These are phyloP conservation scores for Erythrolamprus reginae DNA, from an alignment of 2,113 vertebrate species.

Conservation along the genomic window DNA sequence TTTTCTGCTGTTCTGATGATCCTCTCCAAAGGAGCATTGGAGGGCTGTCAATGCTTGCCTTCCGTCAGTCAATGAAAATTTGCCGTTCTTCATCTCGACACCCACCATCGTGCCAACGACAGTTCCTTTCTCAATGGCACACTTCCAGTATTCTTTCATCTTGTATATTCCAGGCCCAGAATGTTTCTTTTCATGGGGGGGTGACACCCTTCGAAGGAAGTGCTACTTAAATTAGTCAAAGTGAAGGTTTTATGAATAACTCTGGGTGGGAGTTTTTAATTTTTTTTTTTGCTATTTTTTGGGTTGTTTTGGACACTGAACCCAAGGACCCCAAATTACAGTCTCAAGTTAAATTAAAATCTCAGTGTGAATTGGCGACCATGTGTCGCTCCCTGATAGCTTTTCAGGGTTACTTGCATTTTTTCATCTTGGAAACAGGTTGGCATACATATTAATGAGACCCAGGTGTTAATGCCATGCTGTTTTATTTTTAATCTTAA, in stretches of 20 bases:
- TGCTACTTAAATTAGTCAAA: slow-evolving; percentile 43
- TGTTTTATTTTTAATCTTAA: slow-evolving; percentile 59
- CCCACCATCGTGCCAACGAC: not conserved
- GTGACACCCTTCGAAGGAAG: slow-evolving; percentile 11
- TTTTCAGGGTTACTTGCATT: slow-evolving; percentile 73
- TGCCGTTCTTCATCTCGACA: not conserved
- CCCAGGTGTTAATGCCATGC: slow-evolving; percentile 72
- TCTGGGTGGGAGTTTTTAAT: accelerated
- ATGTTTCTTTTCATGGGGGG: not conserved
- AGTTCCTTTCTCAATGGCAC: not conserved
- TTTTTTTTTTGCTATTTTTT: not conserved
- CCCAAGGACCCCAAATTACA: slow-evolving; percentile 58
- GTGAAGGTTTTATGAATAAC: slow-evolving; percentile 33
- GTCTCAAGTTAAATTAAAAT: slow-evolving; percentile 73
- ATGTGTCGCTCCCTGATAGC: slow-evolving; percentile 61
- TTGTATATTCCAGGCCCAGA: not conserved
- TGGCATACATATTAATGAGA: slow-evolving; percentile 75
- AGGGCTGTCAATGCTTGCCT: not conserved
- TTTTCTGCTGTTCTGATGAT: no score
- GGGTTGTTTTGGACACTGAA: slow-evolving; percentile 8
- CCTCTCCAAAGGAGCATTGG: not conserved
- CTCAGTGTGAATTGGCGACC: slow-evolving; percentile 61
- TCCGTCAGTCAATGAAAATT: not conserved
- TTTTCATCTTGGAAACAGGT: slow-evolving; percentile 72
- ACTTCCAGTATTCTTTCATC: not conserved